Percentiles rank a stretch among this genome's conserved stretches.
phyloP scores from a whole-genome alignment of 2,888 invertebrate species.

The Autographa gamma region DNA sequence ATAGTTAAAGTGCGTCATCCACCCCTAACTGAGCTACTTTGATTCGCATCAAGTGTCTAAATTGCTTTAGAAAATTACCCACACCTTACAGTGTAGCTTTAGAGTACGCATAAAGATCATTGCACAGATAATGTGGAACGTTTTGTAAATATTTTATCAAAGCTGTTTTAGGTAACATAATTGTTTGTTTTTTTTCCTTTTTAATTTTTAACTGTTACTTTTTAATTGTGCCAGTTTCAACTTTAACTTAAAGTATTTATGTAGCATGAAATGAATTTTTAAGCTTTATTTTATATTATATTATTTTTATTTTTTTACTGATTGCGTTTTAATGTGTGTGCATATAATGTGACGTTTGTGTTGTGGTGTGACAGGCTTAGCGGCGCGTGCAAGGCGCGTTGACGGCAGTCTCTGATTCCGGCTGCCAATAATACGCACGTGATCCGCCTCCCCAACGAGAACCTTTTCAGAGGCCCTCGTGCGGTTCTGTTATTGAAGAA shows the following conservation, averaged over 20 bases:
- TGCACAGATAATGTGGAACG: conserved; percentile 35
- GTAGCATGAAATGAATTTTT: no score
- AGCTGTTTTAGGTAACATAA: not conserved
- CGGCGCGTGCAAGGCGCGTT: conserved; percentile 66
- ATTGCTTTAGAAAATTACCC: conserved; percentile 39
- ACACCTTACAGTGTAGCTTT: conserved; percentile 9
- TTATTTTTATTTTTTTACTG: conserved; percentile 28
- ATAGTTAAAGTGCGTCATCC: conserved; percentile 53
- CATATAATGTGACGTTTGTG: conserved; percentile 42
- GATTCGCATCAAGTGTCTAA: conserved; percentile 22
- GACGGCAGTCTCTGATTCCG: conserved; percentile 79
- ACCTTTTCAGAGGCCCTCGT: conserved; percentile 65
- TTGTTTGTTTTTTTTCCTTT: no score
- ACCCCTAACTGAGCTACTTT: conserved; percentile 39
- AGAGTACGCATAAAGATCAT: conserved; percentile 46
- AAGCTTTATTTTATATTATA: not conserved
- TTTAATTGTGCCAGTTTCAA: no score
- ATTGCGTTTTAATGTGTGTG: conserved; percentile 23
- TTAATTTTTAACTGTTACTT: no score
- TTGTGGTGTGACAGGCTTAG: conserved; percentile 57
- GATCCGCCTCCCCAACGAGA: conserved; percentile 71
- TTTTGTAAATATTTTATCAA: not conserved
- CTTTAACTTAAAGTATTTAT: no score
- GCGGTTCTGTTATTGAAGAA: conserved; percentile 73
- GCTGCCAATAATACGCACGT: conserved; percentile 86